These are phyloP conservation scores for Gambelia wislizenii DNA, from an alignment of 2,797 vertebrate species.

Conservation along the genomic window DNA sequence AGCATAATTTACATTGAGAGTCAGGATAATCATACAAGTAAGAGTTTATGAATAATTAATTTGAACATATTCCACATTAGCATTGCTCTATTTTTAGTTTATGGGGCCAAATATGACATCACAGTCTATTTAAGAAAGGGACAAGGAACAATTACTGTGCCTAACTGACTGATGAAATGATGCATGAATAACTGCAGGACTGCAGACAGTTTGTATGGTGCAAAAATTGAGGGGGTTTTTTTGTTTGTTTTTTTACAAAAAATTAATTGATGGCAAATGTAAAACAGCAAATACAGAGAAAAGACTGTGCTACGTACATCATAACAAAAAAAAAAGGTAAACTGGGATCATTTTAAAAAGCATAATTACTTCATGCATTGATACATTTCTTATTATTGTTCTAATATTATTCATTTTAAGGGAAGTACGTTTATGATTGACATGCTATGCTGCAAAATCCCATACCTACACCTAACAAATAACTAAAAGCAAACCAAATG, in stretches of 20 bases:
- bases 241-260: background rate
- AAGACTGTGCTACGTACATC: background rate
- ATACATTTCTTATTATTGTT: background rate
- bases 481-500: background rate
- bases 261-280: background rate
- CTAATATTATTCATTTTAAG: background rate
- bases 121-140: constrained; percentile 47
- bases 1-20: constrained; percentile 68
- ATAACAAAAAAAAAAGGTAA: background rate
- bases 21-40: constrained; percentile 77
- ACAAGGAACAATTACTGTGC: constrained; percentile 57
- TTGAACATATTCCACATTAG: constrained; percentile 57
- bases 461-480: background rate
- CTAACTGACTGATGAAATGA: constrained; percentile 48
- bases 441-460: background rate
- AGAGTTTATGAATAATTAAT: constrained; percentile 79
- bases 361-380: background rate
- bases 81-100: constrained; percentile 71
- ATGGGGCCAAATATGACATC: constrained; percentile 44
- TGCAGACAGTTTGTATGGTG: constrained; percentile 13
- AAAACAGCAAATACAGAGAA: background rate
- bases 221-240: background rate
- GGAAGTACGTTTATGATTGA: background rate
- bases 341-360: background rate
- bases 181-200: constrained; percentile 29